Evolutionary conservation across 1,140 invertebrate species (phyloP).

Genomic region (Eurosta solidaginis): DNA sequence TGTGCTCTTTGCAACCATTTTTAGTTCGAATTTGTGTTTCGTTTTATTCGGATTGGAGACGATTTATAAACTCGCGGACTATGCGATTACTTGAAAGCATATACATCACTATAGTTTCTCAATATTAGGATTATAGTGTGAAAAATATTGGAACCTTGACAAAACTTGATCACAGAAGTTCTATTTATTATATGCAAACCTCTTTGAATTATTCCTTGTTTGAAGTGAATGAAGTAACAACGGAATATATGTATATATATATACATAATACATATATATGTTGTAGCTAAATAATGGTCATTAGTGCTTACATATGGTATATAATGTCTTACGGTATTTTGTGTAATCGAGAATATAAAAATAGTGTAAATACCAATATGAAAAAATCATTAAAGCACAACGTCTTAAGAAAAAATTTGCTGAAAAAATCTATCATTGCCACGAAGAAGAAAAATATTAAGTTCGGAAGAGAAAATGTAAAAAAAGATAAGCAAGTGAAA

Average conservation of each 20-base stretch:
- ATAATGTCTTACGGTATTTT: neutral
- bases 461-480: neutral
- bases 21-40: slow-evolving; percentile 60
- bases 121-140: slow-evolving; percentile 27
- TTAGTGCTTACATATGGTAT: neutral
- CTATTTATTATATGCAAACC: neutral
- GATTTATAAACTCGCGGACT: slow-evolving; percentile 27
- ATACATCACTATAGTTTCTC: slow-evolving; percentile 27
- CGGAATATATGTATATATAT: no score
- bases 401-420: neutral
- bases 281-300: no score
- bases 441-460: slow-evolving; percentile 15
- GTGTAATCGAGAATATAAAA: neutral
- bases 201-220: neutral
- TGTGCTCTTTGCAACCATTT: slow-evolving; percentile 28
- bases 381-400: neutral
- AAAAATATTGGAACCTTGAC: slow-evolving; percentile 33
- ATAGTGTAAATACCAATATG: neutral
- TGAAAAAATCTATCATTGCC: slow-evolving; percentile 14
- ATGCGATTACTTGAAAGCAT: slow-evolving; percentile 26
- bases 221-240: no score
- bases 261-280: no score
- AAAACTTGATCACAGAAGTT: neutral
- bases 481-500: neutral
- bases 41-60: slow-evolving; percentile 52